phyloP scores from a whole-genome alignment of 2,113 vertebrate genomes.

The Opisthocomus hoazin region DNA sequence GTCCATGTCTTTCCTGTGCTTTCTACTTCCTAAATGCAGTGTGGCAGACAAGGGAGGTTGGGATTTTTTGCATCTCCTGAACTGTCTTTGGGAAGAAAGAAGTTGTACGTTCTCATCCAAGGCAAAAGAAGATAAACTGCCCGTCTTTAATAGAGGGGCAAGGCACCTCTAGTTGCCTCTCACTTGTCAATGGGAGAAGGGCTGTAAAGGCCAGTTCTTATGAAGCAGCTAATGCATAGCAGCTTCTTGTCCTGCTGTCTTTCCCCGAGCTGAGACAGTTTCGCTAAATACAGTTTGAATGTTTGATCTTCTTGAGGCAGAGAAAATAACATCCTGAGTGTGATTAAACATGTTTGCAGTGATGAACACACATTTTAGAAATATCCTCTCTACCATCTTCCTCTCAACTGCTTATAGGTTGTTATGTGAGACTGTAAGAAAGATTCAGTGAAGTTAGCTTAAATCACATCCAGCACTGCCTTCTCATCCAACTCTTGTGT shows the following conservation, averaged over 20 bases:
- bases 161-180: not conserved
- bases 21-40: not conserved
- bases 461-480: not conserved
- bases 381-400: not conserved
- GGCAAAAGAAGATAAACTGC: not conserved
- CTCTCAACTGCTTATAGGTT: not conserved
- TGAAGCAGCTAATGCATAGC: not conserved
- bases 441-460: not conserved
- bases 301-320: not conserved
- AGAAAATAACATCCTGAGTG: not conserved
- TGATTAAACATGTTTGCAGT: not conserved
- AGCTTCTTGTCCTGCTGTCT: not conserved
- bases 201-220: not conserved
- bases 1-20: no score
- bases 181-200: not conserved
- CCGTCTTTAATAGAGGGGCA: not conserved
- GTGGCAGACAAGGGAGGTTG: not conserved
- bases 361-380: not conserved
- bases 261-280: not conserved
- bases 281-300: not conserved
- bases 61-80: not conserved
- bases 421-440: not conserved
- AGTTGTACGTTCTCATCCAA: not conserved
- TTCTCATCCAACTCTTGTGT: not conserved
- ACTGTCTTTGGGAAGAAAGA: not conserved